A percentile compares a stretch with the other conserved stretches of the same genome.
Conservation (phyloP, 2,113 vertebrate genomes). For the Lampris incognitus region DNA sequence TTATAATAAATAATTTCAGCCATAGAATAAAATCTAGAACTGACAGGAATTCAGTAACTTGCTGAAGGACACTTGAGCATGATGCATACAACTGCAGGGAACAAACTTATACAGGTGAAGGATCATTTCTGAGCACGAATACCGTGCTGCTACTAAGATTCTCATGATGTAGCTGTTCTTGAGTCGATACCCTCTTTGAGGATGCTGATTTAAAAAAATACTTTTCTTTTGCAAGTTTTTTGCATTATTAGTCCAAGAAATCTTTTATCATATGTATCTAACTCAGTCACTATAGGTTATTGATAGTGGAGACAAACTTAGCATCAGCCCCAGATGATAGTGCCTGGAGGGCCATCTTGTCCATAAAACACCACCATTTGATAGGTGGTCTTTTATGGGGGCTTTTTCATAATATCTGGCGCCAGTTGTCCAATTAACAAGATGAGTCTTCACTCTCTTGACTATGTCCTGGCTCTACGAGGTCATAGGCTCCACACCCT, state of each 20-base stretch:
- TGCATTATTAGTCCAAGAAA: neutral
- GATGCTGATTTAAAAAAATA: neutral
- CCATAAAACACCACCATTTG: slow-evolving; percentile 25
- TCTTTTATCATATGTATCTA: neutral
- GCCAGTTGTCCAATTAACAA: slow-evolving; percentile 68
- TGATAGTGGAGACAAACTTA: slow-evolving; percentile 19
- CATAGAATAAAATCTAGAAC: too few relatives aligned
- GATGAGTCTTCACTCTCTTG: slow-evolving; percentile 59
- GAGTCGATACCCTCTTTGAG: neutral
- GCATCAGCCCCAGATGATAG: slow-evolving; percentile 4
- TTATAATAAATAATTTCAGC: too few relatives aligned
- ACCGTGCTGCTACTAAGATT: neutral
- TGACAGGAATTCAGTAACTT: too few relatives aligned
- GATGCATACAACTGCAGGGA: too few relatives aligned
- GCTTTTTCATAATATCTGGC: slow-evolving; percentile 17
- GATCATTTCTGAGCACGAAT: neutral
- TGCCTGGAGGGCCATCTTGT: slow-evolving; percentile 9
- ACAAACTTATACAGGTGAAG: too few relatives aligned
- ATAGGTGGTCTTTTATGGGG: neutral
- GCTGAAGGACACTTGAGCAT: too few relatives aligned
- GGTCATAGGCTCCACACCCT: slow-evolving; percentile 53
- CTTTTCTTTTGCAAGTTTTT: neutral
- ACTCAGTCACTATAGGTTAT: slow-evolving; percentile 11
- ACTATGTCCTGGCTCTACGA: slow-evolving; percentile 50
- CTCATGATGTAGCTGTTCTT: too few relatives aligned